Evolutionary conservation across 1,140 invertebrate species (phyloP).

Genomic region (Heliothis virescens): DNA sequence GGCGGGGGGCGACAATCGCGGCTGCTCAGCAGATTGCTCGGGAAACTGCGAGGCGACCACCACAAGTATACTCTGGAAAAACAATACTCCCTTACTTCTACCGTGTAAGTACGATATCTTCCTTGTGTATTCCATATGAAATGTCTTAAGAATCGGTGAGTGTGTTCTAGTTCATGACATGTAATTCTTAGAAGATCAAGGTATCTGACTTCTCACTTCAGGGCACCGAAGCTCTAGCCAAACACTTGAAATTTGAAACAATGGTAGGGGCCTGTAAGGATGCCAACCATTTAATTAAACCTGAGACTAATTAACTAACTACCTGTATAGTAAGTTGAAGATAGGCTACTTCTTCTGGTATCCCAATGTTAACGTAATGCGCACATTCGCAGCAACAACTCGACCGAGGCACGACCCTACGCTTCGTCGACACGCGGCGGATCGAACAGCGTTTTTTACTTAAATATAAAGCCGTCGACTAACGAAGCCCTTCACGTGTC

Average conservation of each 20-base stretch:
- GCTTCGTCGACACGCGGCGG: background rate
- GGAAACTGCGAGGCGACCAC: slow-evolving; percentile 74
- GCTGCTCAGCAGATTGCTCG: slow-evolving; percentile 71
- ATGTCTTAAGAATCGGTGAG: too few species aligned
- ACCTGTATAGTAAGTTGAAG: too few species aligned
- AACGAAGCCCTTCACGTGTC: slow-evolving; percentile 17
- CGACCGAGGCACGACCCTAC: background rate
- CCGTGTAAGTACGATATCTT: slow-evolving; percentile 60
- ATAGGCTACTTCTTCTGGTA: background rate
- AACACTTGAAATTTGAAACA: too few species aligned
- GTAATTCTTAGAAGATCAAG: background rate
- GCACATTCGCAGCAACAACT: slow-evolving; percentile 1
- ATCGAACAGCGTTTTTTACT: slow-evolving; percentile 22
- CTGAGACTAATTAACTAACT: too few species aligned
- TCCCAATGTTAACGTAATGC: background rate
- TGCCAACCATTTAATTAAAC: too few species aligned
- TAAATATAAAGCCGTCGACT: slow-evolving; percentile 3
- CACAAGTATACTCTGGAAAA: slow-evolving; percentile 66
- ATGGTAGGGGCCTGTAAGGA: too few species aligned
- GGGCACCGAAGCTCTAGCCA: too few species aligned
- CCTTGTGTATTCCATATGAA: background rate
- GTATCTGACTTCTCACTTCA: too few species aligned
- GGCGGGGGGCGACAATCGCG: slow-evolving; percentile 70
- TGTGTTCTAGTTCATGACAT: background rate
- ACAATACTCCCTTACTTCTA: slow-evolving; percentile 70